phyloP scores from a whole-genome alignment of 2,113 vertebrate genomes.

The Sorex fumeus region DNA sequence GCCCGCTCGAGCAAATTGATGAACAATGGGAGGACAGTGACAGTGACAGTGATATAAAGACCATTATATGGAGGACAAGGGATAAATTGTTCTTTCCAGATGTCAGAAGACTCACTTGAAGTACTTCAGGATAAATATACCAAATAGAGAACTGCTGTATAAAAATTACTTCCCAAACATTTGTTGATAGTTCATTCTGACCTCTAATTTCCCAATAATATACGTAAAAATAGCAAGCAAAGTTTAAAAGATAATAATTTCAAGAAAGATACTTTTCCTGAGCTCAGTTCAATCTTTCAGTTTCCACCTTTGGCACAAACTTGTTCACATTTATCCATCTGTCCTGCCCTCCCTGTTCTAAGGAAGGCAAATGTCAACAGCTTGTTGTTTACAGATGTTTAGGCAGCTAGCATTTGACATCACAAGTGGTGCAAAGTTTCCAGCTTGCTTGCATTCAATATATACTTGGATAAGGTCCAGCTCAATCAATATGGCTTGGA shows the following conservation, averaged over 20 bases:
- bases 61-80: not conserved
- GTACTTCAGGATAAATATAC: not conserved
- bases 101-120: slow-evolving; percentile 17
- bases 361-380: slow-evolving; percentile 5
- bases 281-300: not conserved
- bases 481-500: not conserved
- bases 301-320: not conserved
- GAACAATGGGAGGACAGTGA: too few relatives aligned
- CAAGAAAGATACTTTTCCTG: not conserved
- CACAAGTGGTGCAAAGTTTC: not conserved
- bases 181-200: not conserved
- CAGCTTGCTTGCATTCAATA: not conserved
- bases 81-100: not conserved
- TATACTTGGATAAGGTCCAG: slow-evolving; percentile 22
- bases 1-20: too few relatives aligned
- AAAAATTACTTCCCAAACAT: slow-evolving; percentile 38
- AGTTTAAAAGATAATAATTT: not conserved
- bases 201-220: slow-evolving; percentile 13
- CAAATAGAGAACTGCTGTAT: not conserved
- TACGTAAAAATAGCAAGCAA: not conserved
- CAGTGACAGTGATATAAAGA: too few relatives aligned
- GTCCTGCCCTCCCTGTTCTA: not conserved
- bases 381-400: not conserved
- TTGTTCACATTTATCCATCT: not conserved
- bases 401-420: slow-evolving; percentile 19